These are phyloP conservation scores for Aphodius sticticus DNA, from an alignment of 2,888 invertebrate species.

Conservation along the genomic window DNA sequence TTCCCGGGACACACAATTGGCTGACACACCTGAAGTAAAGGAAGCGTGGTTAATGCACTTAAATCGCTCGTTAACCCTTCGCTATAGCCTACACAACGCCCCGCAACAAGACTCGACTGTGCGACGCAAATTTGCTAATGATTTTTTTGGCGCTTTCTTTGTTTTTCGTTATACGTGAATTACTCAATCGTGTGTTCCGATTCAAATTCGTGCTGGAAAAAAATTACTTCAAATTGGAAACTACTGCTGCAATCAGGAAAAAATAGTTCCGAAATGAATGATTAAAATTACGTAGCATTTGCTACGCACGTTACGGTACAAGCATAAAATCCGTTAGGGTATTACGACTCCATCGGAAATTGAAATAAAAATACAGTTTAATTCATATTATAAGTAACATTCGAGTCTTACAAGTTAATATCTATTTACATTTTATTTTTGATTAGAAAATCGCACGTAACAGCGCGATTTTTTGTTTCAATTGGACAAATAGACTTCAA, in stretches of 20 bases:
- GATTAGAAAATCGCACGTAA: not conserved
- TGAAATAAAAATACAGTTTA: conserved; percentile 21
- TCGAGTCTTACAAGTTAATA: not conserved
- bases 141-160: not conserved
- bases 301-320: not conserved
- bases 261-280: conserved; percentile 23
- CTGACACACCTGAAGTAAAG: conserved; percentile 66
- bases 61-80: conserved; percentile 59
- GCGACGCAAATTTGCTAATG: conserved; percentile 6
- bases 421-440: not conserved
- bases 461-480: not conserved
- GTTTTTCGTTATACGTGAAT: not conserved
- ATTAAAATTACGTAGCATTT: not conserved
- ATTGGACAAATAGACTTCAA: not conserved
- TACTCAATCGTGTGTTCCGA: not conserved
- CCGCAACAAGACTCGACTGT: not conserved
- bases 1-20: conserved; percentile 48
- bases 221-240: conserved; percentile 36
- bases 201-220: conserved; percentile 34
- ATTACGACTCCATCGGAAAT: not conserved
- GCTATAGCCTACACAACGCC: conserved; percentile 55
- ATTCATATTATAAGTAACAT: not conserved
- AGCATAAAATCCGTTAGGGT: not conserved
- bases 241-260: conserved; percentile 38
- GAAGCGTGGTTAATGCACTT: conserved; percentile 62